Base-by-base conservation (phyloP, 37 sponge, comb jelly and placozoan species). In the Diacarnus erythraeanus region DNA sequence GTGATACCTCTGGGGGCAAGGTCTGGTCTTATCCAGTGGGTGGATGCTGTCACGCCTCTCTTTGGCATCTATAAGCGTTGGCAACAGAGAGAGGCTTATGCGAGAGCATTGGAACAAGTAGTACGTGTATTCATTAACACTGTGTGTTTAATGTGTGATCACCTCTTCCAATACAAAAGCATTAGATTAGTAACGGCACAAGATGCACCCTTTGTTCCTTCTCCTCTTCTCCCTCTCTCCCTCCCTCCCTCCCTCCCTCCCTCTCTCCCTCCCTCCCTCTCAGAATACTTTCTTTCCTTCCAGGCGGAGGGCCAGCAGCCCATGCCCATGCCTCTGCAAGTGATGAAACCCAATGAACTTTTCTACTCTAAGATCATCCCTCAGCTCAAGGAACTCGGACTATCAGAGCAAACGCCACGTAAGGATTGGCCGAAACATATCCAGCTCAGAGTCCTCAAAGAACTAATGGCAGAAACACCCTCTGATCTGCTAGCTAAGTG, bases 11-110 rank as follows among this genome's bases (percentile, higher is more conserved):
- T 98, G 68, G 99, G 99, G 21, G 92, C 92, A 3, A 71, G 94
- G 41, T 98, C 99, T 25, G 99, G 99, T 25, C 91, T 98, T 34
- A 95, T 98, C 76, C 93, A 98, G 77, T 98, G 99, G 99, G 94
- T 98, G 41, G 92, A 96, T 69, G 59, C 71, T 42, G 94, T 90
- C 29, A 96, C 99, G 25, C 96, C 99, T 17, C 84, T 98, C 40
- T 98, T 96, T 88, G 91, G 94, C 21, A 88, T 97, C 74, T 97
- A 97, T 88, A 97, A 98, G 76, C 54, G 99, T 8, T 98, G 99
- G 96, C 97, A 97, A 57, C 97, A 97, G 82, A 80, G 97, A 72
- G 97, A 97, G 57, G 86, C 90, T 3, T 76, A 82, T 68, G 90
- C 90, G 54, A 94, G 83, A 37, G 86, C 89, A 4, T 67, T 81